Percentiles rank a stretch among this genome's conserved stretches.
Conservation (phyloP, 2,113 vertebrate species). For the Promerops cafer region DNA sequence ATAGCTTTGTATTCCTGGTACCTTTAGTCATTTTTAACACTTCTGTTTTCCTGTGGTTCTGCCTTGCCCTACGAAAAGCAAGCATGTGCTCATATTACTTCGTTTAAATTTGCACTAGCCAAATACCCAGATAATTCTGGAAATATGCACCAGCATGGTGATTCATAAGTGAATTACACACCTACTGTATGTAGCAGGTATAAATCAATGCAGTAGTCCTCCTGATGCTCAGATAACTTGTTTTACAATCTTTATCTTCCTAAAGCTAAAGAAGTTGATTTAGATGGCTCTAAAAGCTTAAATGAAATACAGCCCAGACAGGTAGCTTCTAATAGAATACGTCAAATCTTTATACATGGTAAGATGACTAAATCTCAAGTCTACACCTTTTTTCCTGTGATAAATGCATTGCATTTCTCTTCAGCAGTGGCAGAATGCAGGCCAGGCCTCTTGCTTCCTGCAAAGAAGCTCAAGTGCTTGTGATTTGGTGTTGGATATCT, state of each 20-base stretch:
- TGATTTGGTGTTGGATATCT: not conserved
- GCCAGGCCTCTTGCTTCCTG: not conserved
- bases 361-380: slow-evolving; percentile 31
- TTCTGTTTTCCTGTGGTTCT: not conserved
- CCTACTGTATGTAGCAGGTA: slow-evolving; percentile 5
- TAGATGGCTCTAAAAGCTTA: slow-evolving; percentile 39
- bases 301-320: slow-evolving; percentile 27
- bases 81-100: not conserved
- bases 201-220: slow-evolving; percentile 39
- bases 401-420: slow-evolving; percentile 21
- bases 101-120: not conserved
- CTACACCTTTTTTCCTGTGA: not conserved
- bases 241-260: slow-evolving; percentile 54
- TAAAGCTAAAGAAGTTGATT: slow-evolving; percentile 54
- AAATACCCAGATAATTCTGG: not conserved
- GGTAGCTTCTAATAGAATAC: slow-evolving; percentile 38
- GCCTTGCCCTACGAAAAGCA: not conserved
- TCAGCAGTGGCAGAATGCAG: not conserved
- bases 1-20: not conserved
- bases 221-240: slow-evolving; percentile 43
- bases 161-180: slow-evolving; percentile 41
- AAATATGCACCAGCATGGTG: not conserved
- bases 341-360: slow-evolving; percentile 27
- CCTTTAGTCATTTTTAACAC: not conserved
- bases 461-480: not conserved